phyloP scores from a whole-genome alignment of 2,888 invertebrate species.

The Xiphydria camelus region DNA sequence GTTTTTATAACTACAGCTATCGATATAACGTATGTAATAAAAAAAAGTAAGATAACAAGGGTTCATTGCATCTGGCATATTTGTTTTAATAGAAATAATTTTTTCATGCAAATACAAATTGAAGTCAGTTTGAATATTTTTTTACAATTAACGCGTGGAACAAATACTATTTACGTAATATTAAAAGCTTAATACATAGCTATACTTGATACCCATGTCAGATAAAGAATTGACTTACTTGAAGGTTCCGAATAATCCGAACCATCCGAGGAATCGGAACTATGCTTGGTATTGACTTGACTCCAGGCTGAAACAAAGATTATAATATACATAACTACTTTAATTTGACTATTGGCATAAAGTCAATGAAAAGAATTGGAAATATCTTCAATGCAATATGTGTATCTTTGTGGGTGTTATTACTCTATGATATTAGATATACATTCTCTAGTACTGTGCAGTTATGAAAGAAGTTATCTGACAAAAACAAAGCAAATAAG shows the following conservation, averaged over 20 bases:
- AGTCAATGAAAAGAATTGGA: neutral
- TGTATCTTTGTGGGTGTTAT: no score
- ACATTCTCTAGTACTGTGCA: no score
- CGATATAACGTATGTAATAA: neutral
- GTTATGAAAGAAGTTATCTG: no score
- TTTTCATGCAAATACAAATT: neutral
- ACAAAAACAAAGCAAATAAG: neutral
- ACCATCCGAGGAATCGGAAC: conserved; percentile 63
- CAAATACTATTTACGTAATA: no score
- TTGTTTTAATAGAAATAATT: no score
- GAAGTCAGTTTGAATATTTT: neutral
- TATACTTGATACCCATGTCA: no score
- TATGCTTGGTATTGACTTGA: conserved; percentile 63
- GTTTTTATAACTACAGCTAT: neutral
- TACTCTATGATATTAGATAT: no score
- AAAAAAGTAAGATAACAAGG: neutral
- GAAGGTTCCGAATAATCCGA: conserved; percentile 56
- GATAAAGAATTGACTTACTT: conserved; percentile 31
- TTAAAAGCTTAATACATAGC: no score
- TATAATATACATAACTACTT: conserved; percentile 5
- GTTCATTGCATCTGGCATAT: no score
- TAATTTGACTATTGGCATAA: no score
- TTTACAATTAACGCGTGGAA: no score
- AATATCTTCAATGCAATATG: no score
- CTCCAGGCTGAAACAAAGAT: conserved; percentile 67